These are phyloP conservation scores for Phalacrocorax aristotelis DNA, from an alignment of 2,113 vertebrate species.

Conservation along the genomic window DNA sequence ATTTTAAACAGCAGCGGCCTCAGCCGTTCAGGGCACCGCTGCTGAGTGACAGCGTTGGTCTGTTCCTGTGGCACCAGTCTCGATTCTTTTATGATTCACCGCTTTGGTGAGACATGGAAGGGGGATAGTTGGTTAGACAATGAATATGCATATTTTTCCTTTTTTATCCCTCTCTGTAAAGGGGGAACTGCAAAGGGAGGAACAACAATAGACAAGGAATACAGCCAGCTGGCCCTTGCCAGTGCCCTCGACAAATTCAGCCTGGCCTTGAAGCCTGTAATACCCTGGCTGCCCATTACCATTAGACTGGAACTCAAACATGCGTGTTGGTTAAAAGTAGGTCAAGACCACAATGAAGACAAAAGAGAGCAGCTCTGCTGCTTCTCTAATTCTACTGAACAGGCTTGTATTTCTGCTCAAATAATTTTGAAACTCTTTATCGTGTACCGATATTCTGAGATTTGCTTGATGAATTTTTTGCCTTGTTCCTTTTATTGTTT, in stretches of 20 bases:
- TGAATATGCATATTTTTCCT: background rate
- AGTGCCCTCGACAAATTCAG: background rate
- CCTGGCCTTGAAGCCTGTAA: background rate
- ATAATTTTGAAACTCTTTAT: background rate
- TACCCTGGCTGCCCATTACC: background rate
- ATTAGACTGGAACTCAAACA: background rate
- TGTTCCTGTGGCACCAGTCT: background rate
- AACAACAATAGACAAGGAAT: background rate
- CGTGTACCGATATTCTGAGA: background rate
- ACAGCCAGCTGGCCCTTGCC: background rate
- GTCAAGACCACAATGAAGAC: background rate
- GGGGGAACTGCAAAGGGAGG: background rate
- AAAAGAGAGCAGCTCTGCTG: background rate
- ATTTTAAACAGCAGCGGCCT: background rate
- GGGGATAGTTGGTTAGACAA: background rate
- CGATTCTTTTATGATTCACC: background rate
- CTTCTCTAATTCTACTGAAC: background rate
- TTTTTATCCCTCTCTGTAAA: background rate
- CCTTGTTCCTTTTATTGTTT: background rate
- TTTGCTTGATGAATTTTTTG: background rate
- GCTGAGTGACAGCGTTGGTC: background rate
- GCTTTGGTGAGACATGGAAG: background rate
- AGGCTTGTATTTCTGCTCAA: background rate
- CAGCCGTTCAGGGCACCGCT: background rate
- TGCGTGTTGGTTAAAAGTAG: background rate